A percentile compares a stretch with the other conserved stretches of the same genome.
phyloP scores from a whole-genome alignment of 2,888 invertebrate species.

The Netelia melanura region DNA sequence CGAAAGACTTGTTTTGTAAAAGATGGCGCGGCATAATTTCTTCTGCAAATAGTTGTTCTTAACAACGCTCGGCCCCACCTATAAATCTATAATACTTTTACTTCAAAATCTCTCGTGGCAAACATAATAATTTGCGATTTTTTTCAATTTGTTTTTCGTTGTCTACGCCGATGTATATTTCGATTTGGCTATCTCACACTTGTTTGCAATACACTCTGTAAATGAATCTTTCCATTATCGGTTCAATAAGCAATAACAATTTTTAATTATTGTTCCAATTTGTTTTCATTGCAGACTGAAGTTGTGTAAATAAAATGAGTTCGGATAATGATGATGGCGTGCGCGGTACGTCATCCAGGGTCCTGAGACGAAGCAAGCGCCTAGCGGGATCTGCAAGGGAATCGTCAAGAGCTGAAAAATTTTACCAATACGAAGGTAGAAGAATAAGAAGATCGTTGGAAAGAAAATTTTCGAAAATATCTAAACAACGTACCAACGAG shows the following conservation, averaged over 20 bases:
- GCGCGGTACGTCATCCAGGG: not conserved
- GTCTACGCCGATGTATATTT: not conserved
- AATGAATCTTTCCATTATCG: too few relatives aligned
- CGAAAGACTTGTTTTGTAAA: too few relatives aligned
- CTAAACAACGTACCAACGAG: not conserved
- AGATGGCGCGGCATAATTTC: too few relatives aligned
- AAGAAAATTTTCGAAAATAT: not conserved
- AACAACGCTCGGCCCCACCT: too few relatives aligned
- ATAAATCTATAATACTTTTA: not conserved
- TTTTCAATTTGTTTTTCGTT: not conserved
- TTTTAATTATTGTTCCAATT: not conserved
- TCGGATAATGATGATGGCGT: constrained; percentile 24
- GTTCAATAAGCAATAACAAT: not conserved
- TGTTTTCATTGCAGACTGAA: not conserved
- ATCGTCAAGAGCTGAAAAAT: too few relatives aligned
- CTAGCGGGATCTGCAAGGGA: not conserved
- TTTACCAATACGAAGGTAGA: not conserved
- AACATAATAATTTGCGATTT: not conserved
- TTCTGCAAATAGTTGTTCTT: not conserved
- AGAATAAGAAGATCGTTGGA: not conserved
- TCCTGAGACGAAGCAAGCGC: constrained; percentile 36
- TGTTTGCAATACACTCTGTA: too few relatives aligned
- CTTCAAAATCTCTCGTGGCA: not conserved
- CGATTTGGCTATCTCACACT: too few relatives aligned
- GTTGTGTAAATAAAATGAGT: constrained; percentile 20